These are phyloP conservation scores for Lacanobia oleracea DNA, from an alignment of 2,888 invertebrate genomes.

Conservation along the genomic window DNA sequence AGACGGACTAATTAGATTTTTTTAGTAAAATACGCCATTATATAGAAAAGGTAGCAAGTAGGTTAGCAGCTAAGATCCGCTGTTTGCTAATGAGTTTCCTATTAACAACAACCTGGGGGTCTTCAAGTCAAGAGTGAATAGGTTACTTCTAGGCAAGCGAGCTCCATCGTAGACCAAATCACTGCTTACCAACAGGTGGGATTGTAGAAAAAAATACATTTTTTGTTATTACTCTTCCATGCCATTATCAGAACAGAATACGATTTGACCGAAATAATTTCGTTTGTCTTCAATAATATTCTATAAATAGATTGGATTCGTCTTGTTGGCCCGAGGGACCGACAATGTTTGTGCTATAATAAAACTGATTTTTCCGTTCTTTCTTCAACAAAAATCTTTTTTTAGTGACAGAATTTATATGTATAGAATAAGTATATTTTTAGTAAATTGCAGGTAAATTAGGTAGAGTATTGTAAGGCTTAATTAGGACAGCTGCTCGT, in stretches of 20 bases:
- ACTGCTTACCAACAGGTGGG: too few species aligned
- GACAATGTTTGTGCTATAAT: constrained; percentile 8
- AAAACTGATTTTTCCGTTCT: constrained; percentile 16
- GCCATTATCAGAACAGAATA: background rate
- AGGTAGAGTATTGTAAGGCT: background rate
- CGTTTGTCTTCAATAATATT: constrained; percentile 18
- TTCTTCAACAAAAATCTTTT: constrained; percentile 6
- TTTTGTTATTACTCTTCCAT: background rate
- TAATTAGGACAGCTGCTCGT: background rate
- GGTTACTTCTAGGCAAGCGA: too few species aligned
- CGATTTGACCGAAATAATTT: constrained; percentile 13
- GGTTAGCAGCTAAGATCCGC: too few species aligned
- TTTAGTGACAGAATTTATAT: constrained; percentile 8
- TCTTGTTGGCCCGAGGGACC: constrained; percentile 26
- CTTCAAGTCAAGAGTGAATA: too few species aligned
- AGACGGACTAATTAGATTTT: too few species aligned
- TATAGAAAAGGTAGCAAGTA: too few species aligned
- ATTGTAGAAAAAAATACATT: background rate
- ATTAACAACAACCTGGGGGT: too few species aligned
- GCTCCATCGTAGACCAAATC: too few species aligned
- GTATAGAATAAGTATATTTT: background rate
- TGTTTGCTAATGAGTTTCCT: too few species aligned
- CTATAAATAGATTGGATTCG: constrained; percentile 9
- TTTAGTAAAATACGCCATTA: too few species aligned
- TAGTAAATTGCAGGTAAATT: background rate